phyloP scores from a whole-genome alignment of 2,888 invertebrate species.

The Glyphotaelius pellucidus region DNA sequence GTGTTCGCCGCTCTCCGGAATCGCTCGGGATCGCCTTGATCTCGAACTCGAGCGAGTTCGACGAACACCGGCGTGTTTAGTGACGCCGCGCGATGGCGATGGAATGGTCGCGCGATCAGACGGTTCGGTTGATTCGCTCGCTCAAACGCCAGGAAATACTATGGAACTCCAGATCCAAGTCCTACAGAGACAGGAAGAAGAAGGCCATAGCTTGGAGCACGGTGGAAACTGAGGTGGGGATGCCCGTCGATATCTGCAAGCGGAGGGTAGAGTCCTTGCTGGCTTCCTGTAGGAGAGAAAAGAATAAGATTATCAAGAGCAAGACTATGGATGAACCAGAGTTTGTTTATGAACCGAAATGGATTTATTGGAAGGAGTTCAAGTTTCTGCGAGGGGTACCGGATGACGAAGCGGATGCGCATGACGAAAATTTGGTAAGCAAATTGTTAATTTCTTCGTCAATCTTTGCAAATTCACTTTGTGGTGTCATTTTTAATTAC shows the following conservation, averaged over 20 bases:
- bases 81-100: slow-evolving; percentile 45
- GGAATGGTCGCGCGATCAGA: slow-evolving; percentile 62
- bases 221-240: slow-evolving; percentile 59
- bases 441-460: background rate
- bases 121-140: slow-evolving; percentile 61
- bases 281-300: slow-evolving; percentile 64
- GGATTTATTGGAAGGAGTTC: slow-evolving; percentile 65
- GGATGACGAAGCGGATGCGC: slow-evolving; percentile 44
- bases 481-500: too few relatives aligned
- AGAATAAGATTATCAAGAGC: slow-evolving; percentile 61
- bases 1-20: slow-evolving; percentile 47
- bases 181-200: slow-evolving; percentile 61
- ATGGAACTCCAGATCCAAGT: slow-evolving; percentile 63
- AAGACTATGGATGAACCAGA: slow-evolving; percentile 58
- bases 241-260: slow-evolving; percentile 66
- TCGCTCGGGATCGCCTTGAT: slow-evolving; percentile 51
- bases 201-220: slow-evolving; percentile 62
- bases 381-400: slow-evolving; percentile 58
- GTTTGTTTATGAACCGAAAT: slow-evolving; percentile 62
- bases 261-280: slow-evolving; percentile 62
- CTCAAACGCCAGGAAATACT: slow-evolving; percentile 59
- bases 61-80: slow-evolving; percentile 50
- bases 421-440: slow-evolving; percentile 46
- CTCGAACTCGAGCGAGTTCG: slow-evolving; percentile 49
- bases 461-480: too few relatives aligned